Conservation (phyloP, 2,888 invertebrate species). For the Apotomis betuletana region DNA sequence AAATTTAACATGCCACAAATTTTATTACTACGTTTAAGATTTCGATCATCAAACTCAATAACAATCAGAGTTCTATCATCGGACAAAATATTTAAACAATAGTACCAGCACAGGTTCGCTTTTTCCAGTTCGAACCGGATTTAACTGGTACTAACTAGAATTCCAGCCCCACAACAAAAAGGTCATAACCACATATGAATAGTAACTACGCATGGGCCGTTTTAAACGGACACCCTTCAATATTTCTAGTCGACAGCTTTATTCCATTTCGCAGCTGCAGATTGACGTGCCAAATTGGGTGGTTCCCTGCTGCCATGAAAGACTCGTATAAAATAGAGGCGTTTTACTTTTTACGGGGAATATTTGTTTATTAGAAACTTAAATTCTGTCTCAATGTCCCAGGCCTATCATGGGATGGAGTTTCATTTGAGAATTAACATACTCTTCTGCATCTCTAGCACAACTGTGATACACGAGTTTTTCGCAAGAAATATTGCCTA, state of each 20-base stretch:
- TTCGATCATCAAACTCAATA: not conserved
- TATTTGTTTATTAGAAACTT: not conserved
- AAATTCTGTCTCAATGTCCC: too few relatives aligned
- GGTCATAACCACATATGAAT: not conserved
- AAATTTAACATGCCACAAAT: too few relatives aligned
- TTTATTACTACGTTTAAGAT: too few relatives aligned
- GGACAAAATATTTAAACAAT: constrained; percentile 1
- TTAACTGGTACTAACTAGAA: constrained; percentile 18
- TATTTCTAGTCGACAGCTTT: constrained; percentile 24
- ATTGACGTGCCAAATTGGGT: constrained; percentile 19
- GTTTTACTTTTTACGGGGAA: not conserved
- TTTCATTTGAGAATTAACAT: too few relatives aligned
- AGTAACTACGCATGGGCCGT: not conserved
- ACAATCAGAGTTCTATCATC: too few relatives aligned
- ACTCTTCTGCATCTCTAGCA: too few relatives aligned
- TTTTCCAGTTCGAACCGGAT: not conserved
- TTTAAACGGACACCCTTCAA: not conserved
- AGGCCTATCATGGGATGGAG: too few relatives aligned
- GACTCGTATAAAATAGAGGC: not conserved
- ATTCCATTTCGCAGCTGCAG: constrained; percentile 20
- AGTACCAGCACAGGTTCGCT: not conserved
- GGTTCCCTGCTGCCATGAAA: constrained; percentile 1
- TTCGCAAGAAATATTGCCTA: too few relatives aligned
- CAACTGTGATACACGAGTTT: too few relatives aligned
- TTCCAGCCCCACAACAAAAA: not conserved